These are phyloP conservation scores for Sakesphorus luctuosus DNA, from an alignment of 2,113 vertebrate species.

Conservation along the genomic window DNA sequence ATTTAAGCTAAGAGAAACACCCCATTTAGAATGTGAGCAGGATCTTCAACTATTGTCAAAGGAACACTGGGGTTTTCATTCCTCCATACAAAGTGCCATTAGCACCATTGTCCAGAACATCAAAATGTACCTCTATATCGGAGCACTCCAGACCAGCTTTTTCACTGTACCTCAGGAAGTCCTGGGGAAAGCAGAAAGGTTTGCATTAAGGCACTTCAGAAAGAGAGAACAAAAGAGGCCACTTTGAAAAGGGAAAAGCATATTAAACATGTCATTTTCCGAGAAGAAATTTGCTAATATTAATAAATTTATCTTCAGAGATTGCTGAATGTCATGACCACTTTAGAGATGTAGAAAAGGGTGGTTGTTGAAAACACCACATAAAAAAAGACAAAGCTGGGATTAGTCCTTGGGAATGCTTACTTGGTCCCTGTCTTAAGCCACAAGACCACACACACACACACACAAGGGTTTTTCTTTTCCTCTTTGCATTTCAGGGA, in stretches of 20 bases:
- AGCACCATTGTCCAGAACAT: not conserved
- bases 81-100: not conserved
- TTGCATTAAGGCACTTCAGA: constrained; percentile 43
- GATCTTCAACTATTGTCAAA: not conserved
- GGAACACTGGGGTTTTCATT: not conserved
- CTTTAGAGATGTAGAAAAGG: not conserved
- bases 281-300: not conserved
- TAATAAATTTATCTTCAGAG: not conserved
- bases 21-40: not conserved
- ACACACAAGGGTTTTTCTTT: not conserved
- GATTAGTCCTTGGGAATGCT: not conserved
- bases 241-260: not conserved
- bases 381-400: not conserved
- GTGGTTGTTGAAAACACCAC: not conserved
- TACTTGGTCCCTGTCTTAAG: constrained; percentile 1
- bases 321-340: not conserved
- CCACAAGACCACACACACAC: constrained; percentile 41
- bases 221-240: not conserved
- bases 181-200: constrained; percentile 76
- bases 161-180: constrained; percentile 92
- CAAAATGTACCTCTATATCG: constrained; percentile 86
- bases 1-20: not conserved
- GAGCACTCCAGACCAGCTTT: constrained; percentile 95
- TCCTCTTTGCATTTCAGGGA: not conserved
- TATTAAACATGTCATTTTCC: not conserved